Percentiles rank a stretch among this genome's conserved stretches.
Conservation (phyloP, 2,113 vertebrate species). For the Saccopteryx bilineata region DNA sequence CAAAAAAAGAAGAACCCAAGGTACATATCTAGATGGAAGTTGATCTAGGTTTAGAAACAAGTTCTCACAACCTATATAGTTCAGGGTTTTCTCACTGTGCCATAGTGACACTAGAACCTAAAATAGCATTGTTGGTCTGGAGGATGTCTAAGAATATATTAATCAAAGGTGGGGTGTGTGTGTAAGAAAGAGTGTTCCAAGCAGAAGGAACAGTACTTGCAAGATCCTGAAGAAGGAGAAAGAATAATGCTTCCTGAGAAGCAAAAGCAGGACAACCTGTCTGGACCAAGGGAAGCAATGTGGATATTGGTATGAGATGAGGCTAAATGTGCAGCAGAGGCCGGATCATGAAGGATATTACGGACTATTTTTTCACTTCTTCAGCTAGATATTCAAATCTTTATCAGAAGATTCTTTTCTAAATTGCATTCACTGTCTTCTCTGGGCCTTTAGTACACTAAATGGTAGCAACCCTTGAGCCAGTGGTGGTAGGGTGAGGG, state of each 20-base stretch:
- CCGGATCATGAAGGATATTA: background rate
- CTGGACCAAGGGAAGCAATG: background rate
- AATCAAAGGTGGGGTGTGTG: background rate
- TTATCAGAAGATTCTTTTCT: background rate
- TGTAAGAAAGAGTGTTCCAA: background rate
- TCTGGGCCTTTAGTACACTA: background rate
- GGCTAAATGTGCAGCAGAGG: background rate
- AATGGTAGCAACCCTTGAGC: background rate
- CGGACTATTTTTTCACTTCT: background rate
- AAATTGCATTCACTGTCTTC: background rate
- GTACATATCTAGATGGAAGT: background rate
- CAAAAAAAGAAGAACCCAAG: constrained; percentile 22
- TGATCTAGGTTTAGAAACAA: background rate
- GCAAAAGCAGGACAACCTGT: background rate
- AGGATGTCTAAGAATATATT: background rate
- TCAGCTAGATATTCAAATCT: background rate
- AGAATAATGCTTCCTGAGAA: background rate
- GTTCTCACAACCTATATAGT: background rate
- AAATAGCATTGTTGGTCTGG: background rate
- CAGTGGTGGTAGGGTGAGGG: background rate
- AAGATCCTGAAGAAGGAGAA: background rate
- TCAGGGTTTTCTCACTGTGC: background rate
- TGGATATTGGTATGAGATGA: background rate
- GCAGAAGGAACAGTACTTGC: background rate
- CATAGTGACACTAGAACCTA: background rate